Evolutionary conservation across 2,888 invertebrate species (phyloP), one percentile per base, ranked within the genome.

Genomic region (Drosophila tanythrix): DNA sequence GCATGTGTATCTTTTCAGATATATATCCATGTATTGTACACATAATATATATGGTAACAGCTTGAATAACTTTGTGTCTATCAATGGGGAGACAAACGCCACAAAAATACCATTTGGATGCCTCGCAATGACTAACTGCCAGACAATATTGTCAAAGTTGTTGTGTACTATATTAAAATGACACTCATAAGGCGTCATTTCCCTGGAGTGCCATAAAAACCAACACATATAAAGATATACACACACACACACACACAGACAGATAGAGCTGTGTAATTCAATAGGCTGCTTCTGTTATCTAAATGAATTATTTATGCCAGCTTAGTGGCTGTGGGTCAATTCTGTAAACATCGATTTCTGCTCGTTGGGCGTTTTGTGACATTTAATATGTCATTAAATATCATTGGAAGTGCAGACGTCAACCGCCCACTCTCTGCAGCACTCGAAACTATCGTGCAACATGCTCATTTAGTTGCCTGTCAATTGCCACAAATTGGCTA

Each of bases 121-220:
- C 65, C 57, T 61, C 58, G 53, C 66, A 70, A 62, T 81, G 21
- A 57, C 62, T 31, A 25, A 40, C 52, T 51, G 56, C 52, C 35
- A 35, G 48, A 76, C 82, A 83, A 87, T 81, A 87, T 87, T 87
- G 87, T 64, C 74, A 76, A 89, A 85, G 84, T 83, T 55, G 70
- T 69, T 63, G 10, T 40, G 60, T 74, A 59, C 55, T 27, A 13
- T 79, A 87, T 84, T 75, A 81, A 82, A 79, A 74, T 73, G 72
- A 57, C 82, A 81, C 76, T 87, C 79, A 87, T 74, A 89, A 71
- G 76, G 84, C 85, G 82, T 84, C 88, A 73, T 61, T 76, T 84
- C 84, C 88, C 76, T 29, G 29, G 89, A 76, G 85, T 75, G 85
- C 70, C 82, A 87, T 89, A 79, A 85, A 82, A 83, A 80, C 58